Base-by-base conservation (phyloP, 2,797 vertebrate species). In the Pterois miles region DNA sequence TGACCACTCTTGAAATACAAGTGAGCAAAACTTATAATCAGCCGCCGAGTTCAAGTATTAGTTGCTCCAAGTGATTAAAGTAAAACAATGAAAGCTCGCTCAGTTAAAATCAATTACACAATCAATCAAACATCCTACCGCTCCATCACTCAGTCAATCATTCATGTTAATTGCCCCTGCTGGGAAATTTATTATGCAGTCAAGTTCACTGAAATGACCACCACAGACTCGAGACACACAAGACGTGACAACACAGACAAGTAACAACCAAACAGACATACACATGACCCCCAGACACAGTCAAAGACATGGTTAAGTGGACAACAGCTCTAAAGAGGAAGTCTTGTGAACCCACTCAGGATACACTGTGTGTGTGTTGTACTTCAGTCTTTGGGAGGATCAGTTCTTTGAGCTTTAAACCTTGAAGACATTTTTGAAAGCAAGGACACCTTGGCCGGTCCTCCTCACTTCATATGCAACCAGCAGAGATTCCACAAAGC, bases 91-190 rank as follows among this genome's bases (percentile, higher is more conserved):
- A 62, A 67, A 36, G n/a, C 54, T 66, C 20, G 64, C 2, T 60
- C 18, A 31, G 57, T 60, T 77, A 43, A 64, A 68, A 43, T 79
- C 52, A 70, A 53, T 73, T 67, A 56, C 74, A 60, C 68, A 67
- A 76, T 64, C 50, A 22, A 43, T 84, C 46, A 60, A 73, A 65
- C 53, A 50, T 23, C 50, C 23, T 36, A 46, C 48, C 11, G 18
- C 64, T 71, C 58, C 43, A 31, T 81, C 46, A 14, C 53, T 65
- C 20, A 54, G 56, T 80, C 43, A 73, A 48, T 78, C 46, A 72
- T n/a, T 71, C 18, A n/a, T 66, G 25, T 64, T 74, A 74, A 70
- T 66, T 60, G 46, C 63, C 33, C 18, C 58, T 25, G 54, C 33
- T 54, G 75, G 65, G 52, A 72, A 63, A 78, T 60, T 1, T 52